Base-by-base conservation (phyloP, 2,888 invertebrate genomes). In the Paralinhomoeus sp. region DNA sequence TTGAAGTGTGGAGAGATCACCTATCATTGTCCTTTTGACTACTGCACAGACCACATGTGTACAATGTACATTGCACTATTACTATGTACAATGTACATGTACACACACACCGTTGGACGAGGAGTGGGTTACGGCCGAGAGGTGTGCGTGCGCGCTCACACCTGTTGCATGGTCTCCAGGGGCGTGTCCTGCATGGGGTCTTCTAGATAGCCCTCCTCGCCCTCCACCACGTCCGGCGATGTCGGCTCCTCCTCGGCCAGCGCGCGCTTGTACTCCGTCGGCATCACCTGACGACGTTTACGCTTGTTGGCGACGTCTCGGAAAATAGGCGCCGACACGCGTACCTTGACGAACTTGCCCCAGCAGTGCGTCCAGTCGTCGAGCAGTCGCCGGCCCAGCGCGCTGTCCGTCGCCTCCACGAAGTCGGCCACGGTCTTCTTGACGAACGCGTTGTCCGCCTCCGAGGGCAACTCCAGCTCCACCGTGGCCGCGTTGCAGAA, bases 261-360 rank as follows among this genome's bases (percentile, higher is more conserved):
- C 1, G 80, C 91, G 49, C 80, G 72, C 60, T 89, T 85, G 67
- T 89, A 97, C 60, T 97, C 97, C 58, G 79, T 80, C 0, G 97
- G 93, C 72, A 93, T 93, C 40, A 93, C 82, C 72, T 73, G 50
- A 7, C 53, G 44, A 41, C 24, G 18, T 7, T 9, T 7, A 12
- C 9, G 24, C 18, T 20, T 7, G n/a, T 27, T 22, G 18, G 12
- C 12, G n/a, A 9, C 31, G 24, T 9, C 9, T 22, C 13, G 18
- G 12, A 42, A 24, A 40, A 22, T 22, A 5, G 9, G 20, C 17
- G 12, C 17, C 18, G 12, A 39, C 33, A 24, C 17, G 12, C 42
- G 7, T 51, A 73, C 74, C 71, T 97, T 97, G 44, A 87, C 73
- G 62, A 97, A 85, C 62, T 77, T 73, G 24, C 73, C 67, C 38